phyloP scores from a whole-genome alignment of 2,113 vertebrate genomes.

The Motacilla alba region DNA sequence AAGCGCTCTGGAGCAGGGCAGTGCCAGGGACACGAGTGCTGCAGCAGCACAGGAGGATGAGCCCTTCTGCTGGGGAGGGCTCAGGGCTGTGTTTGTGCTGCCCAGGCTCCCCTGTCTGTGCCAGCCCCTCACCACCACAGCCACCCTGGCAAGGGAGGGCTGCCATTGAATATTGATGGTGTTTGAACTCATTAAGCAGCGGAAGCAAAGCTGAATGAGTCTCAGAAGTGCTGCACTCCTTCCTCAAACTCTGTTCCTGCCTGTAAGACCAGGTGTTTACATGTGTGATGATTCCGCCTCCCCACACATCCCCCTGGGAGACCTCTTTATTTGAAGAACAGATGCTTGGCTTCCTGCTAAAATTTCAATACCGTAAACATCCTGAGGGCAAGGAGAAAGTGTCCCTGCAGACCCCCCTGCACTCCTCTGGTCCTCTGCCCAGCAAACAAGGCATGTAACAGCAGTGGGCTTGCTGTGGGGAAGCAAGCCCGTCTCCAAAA shows the following conservation, averaged over 20 bases:
- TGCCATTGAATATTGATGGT: slow-evolving; percentile 5
- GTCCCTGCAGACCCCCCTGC: neutral
- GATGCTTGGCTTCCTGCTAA: slow-evolving; percentile 45
- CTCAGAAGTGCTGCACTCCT: neutral
- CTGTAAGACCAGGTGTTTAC: slow-evolving; percentile 19
- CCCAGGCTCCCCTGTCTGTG: too few species aligned
- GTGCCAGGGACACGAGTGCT: rapidly evolving
- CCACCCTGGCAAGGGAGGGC: neutral
- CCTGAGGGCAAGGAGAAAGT: neutral
- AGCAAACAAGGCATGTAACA: neutral
- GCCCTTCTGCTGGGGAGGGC: neutral
- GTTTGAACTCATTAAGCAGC: slow-evolving; percentile 23
- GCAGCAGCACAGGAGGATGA: neutral
- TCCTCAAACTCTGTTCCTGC: neutral
- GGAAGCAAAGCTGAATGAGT: slow-evolving; percentile 33
- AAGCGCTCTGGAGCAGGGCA: neutral
- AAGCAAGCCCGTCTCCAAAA: neutral
- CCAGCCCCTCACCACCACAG: neutral
- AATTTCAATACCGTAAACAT: neutral
- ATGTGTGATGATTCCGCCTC: neutral
- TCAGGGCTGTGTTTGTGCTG: neutral
- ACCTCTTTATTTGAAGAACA: slow-evolving; percentile 22
- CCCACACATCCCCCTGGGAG: neutral
- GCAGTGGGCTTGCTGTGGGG: neutral
- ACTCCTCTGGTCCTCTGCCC: neutral